Evolutionary conservation across 2,113 vertebrate species (phyloP), one percentile per base, ranked within the genome.

Genomic region (Colistium nudipinnis): DNA sequence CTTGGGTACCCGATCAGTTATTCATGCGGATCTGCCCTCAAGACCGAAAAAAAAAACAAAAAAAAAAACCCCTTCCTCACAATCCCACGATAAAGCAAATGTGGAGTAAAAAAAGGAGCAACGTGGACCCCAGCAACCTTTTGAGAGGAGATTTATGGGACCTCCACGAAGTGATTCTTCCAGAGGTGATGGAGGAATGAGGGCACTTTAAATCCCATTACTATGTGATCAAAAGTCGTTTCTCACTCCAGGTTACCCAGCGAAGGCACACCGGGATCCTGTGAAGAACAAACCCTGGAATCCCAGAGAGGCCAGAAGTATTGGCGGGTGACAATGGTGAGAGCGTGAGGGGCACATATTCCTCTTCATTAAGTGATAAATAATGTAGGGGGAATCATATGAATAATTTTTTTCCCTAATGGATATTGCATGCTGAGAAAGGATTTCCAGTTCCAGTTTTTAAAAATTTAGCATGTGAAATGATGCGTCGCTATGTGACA

Each of bases 351-450:
- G 61, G 45, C 74, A 80, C 72, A 74, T 78, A 89, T 87, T 90
- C 87, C 80, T 91, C 87, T 87, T 92, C 88, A 92, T 92, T 91
- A 90, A 82, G 74, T 47, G 12, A 83, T 93, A 87, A 93, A 93
- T 93, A 94, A 93, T 94, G 89, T 74, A 93, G 47, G 51, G n/a
- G 44, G 78, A 88, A 85, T 90, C 90, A 88, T 91, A 93, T 93
- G 89, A 93, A 93, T 93, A 88, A 90, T 93, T 92, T 93, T n/a
- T 84, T 74, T 70, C 78, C 80, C 87, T 92, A 91, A 93, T 94
- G 93, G 91, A 91, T 92, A 88, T 90, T 92, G 91, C 90, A 91
- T 92, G 89, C 90, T 92, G 88, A 85, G 88, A 93, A 92, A 93
- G 89, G 90, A 92, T 89, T 93, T 92, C 86, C 84, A 90, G 91